Evolutionary conservation across 2,888 invertebrate genomes (phyloP), one percentile per base, ranked within the genome.

Genomic region (Pyrrhia umbra): DNA sequence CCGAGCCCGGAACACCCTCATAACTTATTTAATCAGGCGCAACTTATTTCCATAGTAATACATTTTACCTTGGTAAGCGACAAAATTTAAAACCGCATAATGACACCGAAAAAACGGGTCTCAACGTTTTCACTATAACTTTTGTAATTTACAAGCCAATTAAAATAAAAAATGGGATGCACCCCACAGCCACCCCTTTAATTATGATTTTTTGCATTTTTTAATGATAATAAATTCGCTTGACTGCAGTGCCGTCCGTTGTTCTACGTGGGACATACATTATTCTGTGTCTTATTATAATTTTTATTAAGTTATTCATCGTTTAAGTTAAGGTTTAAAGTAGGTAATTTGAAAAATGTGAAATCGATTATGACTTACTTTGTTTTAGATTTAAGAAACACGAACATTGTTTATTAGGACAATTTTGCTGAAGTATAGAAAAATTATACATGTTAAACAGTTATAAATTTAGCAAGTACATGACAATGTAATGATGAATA

Each of bases 151-250:
- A 94, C 93, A 93, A 91, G 92, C 90, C 93, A 93, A 94, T 93
- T 94, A 93, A 92, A 92, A 90, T 94, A 92, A 93, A 94, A 93
- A 93, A 93, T 92, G 92, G 89, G 90, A 88, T 88, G 88, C 92
- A 89, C 88, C 91, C 89, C 85, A 75, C 81, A 79, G 76, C 90
- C 92, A 89, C 92, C 94, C 92, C 90, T 92, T 93, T 93, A 90
- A 94, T 94, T 92, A 94, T 92, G 89, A 88, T 93, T 93, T 93
- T 94, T 92, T 92, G 89, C 92, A 89, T 92, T 93, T 94, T 94
- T 93, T 92, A 92, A 93, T 92, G 93, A 92, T 91, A 92, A 93
- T 94, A 94, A 92, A 93, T 93, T 90, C 84, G 85, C 85, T 83
- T 84, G 84, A 85, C 80, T 85, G 89, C 87, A 85, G 82, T 80